Evolutionary conservation across 2,113 vertebrate genomes (phyloP).

Genomic region (Rhinolophus sinicus): DNA sequence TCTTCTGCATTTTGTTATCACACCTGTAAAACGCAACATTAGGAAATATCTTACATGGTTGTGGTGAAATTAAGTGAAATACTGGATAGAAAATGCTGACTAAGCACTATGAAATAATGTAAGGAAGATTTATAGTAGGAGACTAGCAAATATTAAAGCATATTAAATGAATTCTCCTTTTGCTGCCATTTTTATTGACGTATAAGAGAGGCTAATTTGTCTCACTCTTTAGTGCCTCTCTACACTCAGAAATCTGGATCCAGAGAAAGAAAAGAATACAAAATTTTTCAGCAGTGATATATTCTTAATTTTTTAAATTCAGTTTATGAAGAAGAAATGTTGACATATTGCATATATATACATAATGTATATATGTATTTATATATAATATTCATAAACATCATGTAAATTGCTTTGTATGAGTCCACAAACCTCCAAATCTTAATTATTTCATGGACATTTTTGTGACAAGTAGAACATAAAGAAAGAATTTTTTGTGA

Average conservation of each 20-base stretch:
- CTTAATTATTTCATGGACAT: background rate
- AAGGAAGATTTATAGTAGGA: background rate
- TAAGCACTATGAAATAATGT: background rate
- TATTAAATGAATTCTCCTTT: background rate
- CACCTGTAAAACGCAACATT: background rate
- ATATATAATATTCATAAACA: background rate
- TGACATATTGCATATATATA: background rate
- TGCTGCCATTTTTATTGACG: background rate
- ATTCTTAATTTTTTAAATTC: background rate
- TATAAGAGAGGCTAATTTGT: background rate
- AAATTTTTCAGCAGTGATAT: background rate
- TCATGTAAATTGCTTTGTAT: background rate
- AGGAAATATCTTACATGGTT: background rate
- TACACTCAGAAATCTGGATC: background rate
- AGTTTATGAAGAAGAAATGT: background rate
- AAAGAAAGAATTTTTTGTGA: background rate
- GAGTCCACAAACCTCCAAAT: background rate
- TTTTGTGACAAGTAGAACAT: background rate
- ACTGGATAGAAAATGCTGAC: background rate
- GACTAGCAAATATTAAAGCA: background rate
- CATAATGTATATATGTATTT: background rate
- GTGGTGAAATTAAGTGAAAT: background rate
- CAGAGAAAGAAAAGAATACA: background rate
- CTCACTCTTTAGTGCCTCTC: background rate
- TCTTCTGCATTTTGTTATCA: background rate